Base-by-base conservation (phyloP, 1,140 invertebrate species). In the Chymomyza costata region DNA sequence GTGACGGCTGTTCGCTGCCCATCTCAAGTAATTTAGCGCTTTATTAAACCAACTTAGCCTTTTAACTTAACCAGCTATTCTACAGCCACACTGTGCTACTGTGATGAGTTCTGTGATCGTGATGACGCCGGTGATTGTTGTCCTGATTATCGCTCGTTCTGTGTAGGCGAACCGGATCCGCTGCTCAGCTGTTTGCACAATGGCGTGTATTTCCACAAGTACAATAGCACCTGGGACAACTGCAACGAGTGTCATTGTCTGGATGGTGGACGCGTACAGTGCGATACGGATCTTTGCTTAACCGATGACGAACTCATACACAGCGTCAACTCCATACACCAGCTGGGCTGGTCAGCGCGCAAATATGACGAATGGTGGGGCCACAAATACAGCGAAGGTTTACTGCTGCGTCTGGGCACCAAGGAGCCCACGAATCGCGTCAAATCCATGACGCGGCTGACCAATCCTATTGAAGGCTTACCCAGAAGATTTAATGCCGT, bases 91-190 rank as follows among this genome's bases (percentile, higher is more conserved):
- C 76, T 93, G 2, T 98, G 96, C 85, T 97, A 98, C 86, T 98
- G 96, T 81, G 96, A 98, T 86, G 89, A 94, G 59, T 97, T 97
- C 86, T 98, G 96, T 86, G 91, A 95, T 65, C 86, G 90, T 38
- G 62, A 83, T 7, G 86, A 82, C 6, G 74, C 89, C 76, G 89
- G 91, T 28, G 94, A 95, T 78, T 97, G 95, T 81, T 97, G 96
- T 83, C 95, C 95, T 0, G 96, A 98, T 85, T 97, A 92, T 84
- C 90, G 87, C 83, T 86, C 87, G 0, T 88, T 90, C 38, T 97
- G 95, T 80, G 86, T 87, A 41, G 90, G 91, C 7, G 74, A 86
- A 28, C 35, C 59, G 0, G 74, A 76, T 46, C 68, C 62, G 3
- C 34, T 82, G 14, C 14, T 71, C n/a, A 61, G 51, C 18, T 85